Evolutionary conservation across 92 coral and sea anemone genomes (phyloP).

Genomic region (Palythoa caribaeorum): DNA sequence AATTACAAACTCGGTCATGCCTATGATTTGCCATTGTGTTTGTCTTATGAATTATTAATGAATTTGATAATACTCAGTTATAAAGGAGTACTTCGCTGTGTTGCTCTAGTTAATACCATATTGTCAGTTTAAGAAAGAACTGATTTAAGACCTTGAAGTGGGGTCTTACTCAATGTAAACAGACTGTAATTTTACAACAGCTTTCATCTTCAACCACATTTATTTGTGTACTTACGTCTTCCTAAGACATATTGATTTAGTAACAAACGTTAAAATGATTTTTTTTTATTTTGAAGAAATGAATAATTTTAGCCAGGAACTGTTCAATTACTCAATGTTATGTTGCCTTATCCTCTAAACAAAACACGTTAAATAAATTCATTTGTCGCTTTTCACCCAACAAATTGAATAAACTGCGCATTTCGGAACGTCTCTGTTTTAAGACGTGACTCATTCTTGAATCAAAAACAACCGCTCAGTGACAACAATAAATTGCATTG

Average conservation of each 20-base stretch:
- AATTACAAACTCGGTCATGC: no score
- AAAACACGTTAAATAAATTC: not conserved
- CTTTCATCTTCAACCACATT: not conserved
- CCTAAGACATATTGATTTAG: not conserved
- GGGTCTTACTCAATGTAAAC: not conserved
- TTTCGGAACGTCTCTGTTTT: not conserved
- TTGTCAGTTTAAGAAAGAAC: not conserved
- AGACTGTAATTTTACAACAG: not conserved
- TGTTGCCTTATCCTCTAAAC: not conserved
- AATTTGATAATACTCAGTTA: not conserved
- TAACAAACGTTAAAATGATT: not conserved
- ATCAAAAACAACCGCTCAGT: not conserved
- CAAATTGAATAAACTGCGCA: not conserved
- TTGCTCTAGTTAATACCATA: not conserved
- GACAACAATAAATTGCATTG: not conserved
- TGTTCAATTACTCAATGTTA: not conserved
- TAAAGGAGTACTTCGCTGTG: not conserved
- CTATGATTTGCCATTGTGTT: not conserved
- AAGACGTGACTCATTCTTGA: not conserved
- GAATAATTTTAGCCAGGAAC: not conserved
- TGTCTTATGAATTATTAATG: not conserved
- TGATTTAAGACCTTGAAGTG: not conserved
- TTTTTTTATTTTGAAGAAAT: not conserved
- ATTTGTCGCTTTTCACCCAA: not conserved
- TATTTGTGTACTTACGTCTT: not conserved